Base-by-base conservation (phyloP, 92 coral and sea anemone genomes). In the Parazoanthus atlanticus region DNA sequence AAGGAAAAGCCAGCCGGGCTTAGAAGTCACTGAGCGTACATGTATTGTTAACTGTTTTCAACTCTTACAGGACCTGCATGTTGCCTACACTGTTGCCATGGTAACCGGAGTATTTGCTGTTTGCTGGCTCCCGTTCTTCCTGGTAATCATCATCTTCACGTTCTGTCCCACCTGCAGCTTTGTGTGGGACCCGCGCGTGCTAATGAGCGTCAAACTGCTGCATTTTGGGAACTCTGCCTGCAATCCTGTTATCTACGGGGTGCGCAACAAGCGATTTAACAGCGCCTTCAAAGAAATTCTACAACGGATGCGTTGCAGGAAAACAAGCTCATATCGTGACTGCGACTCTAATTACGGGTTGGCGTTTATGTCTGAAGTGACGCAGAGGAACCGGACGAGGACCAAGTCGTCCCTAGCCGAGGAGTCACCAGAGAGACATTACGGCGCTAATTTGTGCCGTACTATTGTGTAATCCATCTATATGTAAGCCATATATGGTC, bases 121-220 rank as follows among this genome's bases (percentile, higher is more conserved):
- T 23, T 95, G 98, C 49, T 95, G 98, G 98, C 69, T 93, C n/a
- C 98, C 98, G 0, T 95, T 95, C 90, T 95, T 95, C 87, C 69
- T 90, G 90, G 73, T 88, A 33, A 88, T 65, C 25, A 75, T 95
- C 30, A 34, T 89, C 64, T 90, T 10, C 79, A 91, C 86, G 21
- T 91, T 93, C 91, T 95, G 95, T 78, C 75, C 19, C n/a, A 61
- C 89, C 17, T 93, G 92, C 85, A 41, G 88, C 28, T 90, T 95
- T 61, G 94, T 92, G 72, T 88, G 87, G 91, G 94, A 92, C 93
- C 32, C 86, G 88, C 96, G 92, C 89, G 87, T 73, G 7, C 86
- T 95, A 26, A 90, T 95, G 96, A 40, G 89, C 64, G 90, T 93
- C 82, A 95, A 95, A 74, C 26, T 95, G 61, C 91, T 95, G 43